Percentiles rank a stretch among this genome's conserved stretches.
Evolutionary conservation across 2,797 vertebrate species (phyloP).

Genomic region (Liparis tanakae): DNA sequence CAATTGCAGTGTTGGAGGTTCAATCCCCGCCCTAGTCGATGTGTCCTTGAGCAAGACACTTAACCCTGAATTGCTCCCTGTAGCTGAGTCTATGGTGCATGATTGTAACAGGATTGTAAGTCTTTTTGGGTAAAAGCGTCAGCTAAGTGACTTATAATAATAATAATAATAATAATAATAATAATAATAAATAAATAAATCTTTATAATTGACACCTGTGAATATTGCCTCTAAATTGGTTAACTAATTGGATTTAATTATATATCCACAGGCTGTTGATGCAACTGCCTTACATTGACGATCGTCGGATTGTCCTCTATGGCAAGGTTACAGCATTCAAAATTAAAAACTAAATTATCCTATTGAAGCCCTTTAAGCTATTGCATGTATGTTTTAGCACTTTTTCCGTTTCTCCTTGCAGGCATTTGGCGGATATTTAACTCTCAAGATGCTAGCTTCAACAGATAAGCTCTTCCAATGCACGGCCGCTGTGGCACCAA

Average conservation of each 20-base stretch:
- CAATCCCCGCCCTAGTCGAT: no score
- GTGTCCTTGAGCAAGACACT: no score
- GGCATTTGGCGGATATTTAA: constrained; percentile 87
- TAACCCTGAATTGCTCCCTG: no score
- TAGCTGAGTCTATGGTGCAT: no score
- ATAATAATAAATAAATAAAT: no score
- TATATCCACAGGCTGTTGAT: constrained; percentile 80
- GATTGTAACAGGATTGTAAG: no score
- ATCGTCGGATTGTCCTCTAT: constrained; percentile 83
- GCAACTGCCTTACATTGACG: constrained; percentile 85
- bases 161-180: no score
- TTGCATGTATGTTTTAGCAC: not conserved
- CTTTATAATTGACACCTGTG: not conserved
- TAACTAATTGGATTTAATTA: constrained; percentile 14
- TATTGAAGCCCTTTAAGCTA: not conserved
- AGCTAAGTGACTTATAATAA: no score
- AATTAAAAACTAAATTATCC: not conserved
- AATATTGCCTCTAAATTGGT: not conserved
- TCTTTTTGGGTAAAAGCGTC: no score
- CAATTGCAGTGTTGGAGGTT: no score
- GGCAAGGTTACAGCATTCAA: constrained; percentile 80
- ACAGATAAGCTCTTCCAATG: constrained; percentile 85
- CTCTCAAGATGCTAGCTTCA: constrained; percentile 85
- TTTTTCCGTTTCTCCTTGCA: constrained; percentile 55
- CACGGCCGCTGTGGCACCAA: constrained; percentile 80